Conservation (phyloP, 2,888 invertebrate species). For the Drosophila fungiperda region DNA sequence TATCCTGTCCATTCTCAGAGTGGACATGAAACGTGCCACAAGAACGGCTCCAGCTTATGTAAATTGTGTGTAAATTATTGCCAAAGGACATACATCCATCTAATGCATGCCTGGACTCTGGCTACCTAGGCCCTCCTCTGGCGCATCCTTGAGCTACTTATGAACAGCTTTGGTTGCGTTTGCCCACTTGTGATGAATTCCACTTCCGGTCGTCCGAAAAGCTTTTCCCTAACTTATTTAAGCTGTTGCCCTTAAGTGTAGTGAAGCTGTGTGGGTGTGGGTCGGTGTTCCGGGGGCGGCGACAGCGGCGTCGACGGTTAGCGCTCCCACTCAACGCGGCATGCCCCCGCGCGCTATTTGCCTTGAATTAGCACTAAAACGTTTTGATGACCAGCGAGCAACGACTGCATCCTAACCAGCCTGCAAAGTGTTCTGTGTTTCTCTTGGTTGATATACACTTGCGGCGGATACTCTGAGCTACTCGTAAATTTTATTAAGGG, state of each 20-base stretch:
- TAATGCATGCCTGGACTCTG: constrained; percentile 44
- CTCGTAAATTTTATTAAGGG: background rate
- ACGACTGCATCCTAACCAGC: constrained; percentile 31
- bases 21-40: constrained; percentile 56
- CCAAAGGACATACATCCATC: constrained; percentile 60
- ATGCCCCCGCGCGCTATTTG: constrained; percentile 36
- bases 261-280: background rate
- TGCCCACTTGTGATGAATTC: constrained; percentile 29
- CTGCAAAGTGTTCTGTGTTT: background rate
- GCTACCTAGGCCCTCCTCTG: background rate
- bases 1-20: constrained; percentile 30
- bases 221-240: constrained; percentile 19
- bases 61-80: constrained; percentile 72
- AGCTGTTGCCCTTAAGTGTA: constrained; percentile 2
- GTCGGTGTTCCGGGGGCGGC: background rate
- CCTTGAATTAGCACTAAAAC: constrained; percentile 64
- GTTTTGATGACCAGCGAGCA: constrained; percentile 51
- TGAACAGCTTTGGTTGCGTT: constrained; percentile 31
- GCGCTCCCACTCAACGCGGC: constrained; percentile 21
- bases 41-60: constrained; percentile 47
- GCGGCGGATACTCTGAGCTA: constrained; percentile 1
- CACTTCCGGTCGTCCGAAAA: constrained; percentile 20
- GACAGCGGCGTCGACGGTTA: background rate
- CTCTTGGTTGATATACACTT: background rate
- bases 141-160: constrained; percentile 9